A percentile compares a stretch with the other conserved stretches of the same genome.
These are phyloP conservation scores for Columbina picui DNA, from an alignment of 2,113 vertebrate genomes.

Conservation along the genomic window DNA sequence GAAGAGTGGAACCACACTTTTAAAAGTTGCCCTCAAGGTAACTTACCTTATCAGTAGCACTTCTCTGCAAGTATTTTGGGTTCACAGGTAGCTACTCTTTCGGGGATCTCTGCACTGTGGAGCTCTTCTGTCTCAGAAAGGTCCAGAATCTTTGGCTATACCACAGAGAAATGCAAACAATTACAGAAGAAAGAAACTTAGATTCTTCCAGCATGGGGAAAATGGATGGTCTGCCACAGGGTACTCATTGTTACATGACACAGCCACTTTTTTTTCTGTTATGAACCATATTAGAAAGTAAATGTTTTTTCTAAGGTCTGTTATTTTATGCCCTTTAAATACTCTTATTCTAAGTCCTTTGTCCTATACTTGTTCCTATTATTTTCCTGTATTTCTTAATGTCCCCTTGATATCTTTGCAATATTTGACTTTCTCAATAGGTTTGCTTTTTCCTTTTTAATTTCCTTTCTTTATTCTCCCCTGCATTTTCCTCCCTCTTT, in stretches of 20 bases:
- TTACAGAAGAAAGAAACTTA: not conserved
- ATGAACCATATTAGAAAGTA: slow-evolving; percentile 26
- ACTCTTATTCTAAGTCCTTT: not conserved
- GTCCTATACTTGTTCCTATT: not conserved
- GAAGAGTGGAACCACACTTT: not conserved
- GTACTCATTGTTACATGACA: not conserved
- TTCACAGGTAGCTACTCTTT: not conserved
- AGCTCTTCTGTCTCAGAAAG: not conserved
- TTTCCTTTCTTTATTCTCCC: not conserved
- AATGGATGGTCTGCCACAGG: not conserved
- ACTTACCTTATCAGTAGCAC: not conserved
- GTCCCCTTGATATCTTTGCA: not conserved
- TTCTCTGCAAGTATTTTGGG: not conserved
- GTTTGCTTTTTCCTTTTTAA: not conserved
- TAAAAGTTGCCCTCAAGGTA: not conserved
- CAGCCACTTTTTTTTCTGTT: not conserved
- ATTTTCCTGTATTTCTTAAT: not conserved
- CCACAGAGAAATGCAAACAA: not conserved
- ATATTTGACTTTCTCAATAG: not conserved
- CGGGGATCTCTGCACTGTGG: not conserved
- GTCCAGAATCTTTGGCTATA: not conserved
- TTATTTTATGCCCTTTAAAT: not conserved
- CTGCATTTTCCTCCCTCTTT: not conserved
- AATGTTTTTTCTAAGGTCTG: slow-evolving; percentile 65
- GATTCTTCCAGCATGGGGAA: not conserved